Evolutionary conservation across 2,113 vertebrate genomes (phyloP), one percentile per base, ranked within the genome.

Genomic region (Eupsittula cactorum): DNA sequence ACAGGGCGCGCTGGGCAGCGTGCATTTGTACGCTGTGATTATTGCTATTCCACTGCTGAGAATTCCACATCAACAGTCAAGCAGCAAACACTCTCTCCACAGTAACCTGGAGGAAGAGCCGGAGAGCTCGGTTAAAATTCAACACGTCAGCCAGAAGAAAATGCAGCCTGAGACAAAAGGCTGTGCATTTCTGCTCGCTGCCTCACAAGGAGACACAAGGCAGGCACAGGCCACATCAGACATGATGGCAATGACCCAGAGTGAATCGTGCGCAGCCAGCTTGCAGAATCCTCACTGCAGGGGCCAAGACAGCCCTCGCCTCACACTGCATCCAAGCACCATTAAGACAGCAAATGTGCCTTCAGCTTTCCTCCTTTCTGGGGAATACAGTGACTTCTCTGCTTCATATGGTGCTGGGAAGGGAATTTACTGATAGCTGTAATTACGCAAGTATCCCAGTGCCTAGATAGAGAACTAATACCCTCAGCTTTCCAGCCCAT

Each of bases 261-360:
- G 64, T 29, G 69, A 83, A 74, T 73, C 62, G 35, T 88, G 44
- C 23, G 25, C 55, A 74, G 74, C 14, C 46, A 92, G 53, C 68
- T 57, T 4, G 5, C 31, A 84, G 31, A 70, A 68, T 77, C 64
- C 59, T 63, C 37, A 6, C 25, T 77, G 52, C 49, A 7, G 10
- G 25, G 44, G 28, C 35, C 49, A 65, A 73, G 49, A 10, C 44
- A 90, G 63, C n/a, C 53, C 3, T 1, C 9, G 4, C 27, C 7
- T 60, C 0, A 0, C 24, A 9, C 49, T 39, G 55, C 24, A 73
- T 16, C 39, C 49, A 25, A 27, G n/a, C 0, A 1, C 2, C 0
- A 4, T 19, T 17, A 35, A 42, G 44, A 62, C 29, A 80, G 53
- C 20, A 84, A 83, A 67, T 2, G 33, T 2, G 4, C 21, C 19